These are phyloP conservation scores for Drosophila suzukii DNA, from an alignment of 1,140 invertebrate genomes.

Conservation along the genomic window DNA sequence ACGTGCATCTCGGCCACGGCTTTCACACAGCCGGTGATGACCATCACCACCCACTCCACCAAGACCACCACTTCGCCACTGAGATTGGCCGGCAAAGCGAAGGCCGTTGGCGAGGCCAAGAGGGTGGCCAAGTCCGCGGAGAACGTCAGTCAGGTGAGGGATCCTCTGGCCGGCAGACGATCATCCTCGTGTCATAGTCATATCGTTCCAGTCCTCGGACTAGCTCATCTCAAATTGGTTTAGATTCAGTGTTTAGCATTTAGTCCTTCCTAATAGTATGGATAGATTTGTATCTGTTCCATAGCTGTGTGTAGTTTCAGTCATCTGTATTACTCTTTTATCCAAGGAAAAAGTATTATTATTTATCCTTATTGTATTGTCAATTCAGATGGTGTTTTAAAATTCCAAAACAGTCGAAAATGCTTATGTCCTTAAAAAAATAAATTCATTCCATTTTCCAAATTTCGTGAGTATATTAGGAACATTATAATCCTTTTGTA, in stretches of 20 bases:
- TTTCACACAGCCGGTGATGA: constrained; percentile 75
- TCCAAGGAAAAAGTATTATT: no score
- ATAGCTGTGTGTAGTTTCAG: neutral
- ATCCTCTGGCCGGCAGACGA: constrained; percentile 39
- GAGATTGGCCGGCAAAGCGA: constrained; percentile 14
- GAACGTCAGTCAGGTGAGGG: constrained; percentile 72
- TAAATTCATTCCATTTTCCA: no score
- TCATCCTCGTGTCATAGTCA: constrained; percentile 52
- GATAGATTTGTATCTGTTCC: no score
- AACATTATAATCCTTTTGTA: no score
- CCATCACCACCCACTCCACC: constrained; percentile 57
- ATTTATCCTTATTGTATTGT: no score
- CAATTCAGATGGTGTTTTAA: no score
- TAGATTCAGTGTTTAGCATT: constrained; percentile 10
- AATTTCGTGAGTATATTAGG: no score
- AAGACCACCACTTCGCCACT: constrained; percentile 51
- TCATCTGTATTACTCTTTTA: neutral
- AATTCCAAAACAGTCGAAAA: no score
- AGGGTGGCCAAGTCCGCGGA: constrained; percentile 46
- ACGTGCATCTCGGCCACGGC: constrained; percentile 65
- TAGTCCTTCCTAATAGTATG: neutral
- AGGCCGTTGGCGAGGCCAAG: constrained; percentile 16
- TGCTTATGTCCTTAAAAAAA: no score
- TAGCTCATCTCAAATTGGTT: neutral
- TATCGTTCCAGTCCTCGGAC: neutral